A percentile compares a stretch with the other conserved stretches of the same genome.
Conservation (phyloP, 2,113 vertebrate genomes). For the Xiphorhynchus elegans region DNA sequence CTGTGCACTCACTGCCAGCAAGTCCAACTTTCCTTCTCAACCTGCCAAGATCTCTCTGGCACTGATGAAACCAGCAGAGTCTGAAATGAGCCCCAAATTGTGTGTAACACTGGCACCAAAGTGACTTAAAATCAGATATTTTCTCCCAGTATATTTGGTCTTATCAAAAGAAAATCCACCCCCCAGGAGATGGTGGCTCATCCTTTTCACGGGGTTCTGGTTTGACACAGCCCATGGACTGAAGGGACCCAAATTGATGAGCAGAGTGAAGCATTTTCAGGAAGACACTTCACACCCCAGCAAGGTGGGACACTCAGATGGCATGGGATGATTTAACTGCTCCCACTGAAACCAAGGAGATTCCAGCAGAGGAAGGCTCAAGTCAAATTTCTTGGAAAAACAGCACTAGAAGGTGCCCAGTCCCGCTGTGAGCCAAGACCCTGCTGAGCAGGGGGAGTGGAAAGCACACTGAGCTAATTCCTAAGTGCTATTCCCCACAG, state of each 20-base stretch:
- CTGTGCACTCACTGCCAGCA: not conserved
- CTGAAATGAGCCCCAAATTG: not conserved
- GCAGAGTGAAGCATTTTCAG: not conserved
- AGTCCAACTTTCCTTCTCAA: not conserved
- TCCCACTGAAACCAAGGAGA: not conserved
- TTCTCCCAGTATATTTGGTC: not conserved
- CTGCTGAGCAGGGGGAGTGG: not conserved
- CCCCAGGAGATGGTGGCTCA: not conserved
- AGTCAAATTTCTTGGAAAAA: not conserved
- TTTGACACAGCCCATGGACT: not conserved
- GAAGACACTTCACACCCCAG: not conserved
- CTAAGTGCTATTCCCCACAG: not conserved
- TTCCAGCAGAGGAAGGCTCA: not conserved
- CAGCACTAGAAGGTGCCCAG: not conserved
- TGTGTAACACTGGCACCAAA: not conserved
- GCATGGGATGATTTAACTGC: not conserved
- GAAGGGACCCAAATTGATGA: not conserved
- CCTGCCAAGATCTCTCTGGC: not conserved
- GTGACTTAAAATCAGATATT: not conserved
- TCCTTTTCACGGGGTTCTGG: not conserved
- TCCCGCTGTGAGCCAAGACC: not conserved
- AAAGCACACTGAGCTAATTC: not conserved
- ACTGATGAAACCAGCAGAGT: not conserved
- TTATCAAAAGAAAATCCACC: not conserved
- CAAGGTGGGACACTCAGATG: not conserved